These are phyloP conservation scores for Stercorarius parasiticus DNA, from an alignment of 2,113 vertebrate genomes.

Conservation along the genomic window DNA sequence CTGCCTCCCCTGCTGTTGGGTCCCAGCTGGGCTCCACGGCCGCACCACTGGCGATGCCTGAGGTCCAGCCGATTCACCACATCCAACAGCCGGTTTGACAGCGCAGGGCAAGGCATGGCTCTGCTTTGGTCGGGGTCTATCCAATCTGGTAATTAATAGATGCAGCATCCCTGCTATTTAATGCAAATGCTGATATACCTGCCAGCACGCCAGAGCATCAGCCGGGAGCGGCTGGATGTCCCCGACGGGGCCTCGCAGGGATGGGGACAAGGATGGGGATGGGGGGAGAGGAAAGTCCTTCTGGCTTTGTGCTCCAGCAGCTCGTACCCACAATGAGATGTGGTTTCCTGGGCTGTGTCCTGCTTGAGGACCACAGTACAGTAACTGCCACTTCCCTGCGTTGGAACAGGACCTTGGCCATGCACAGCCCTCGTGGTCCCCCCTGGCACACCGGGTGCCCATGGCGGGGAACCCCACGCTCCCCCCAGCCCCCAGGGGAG, in stretches of 20 bases:
- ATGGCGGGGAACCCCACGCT: not conserved
- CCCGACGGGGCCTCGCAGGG: accelerated
- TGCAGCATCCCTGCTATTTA: too few relatives aligned
- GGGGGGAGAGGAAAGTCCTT: not conserved
- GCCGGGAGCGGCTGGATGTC: accelerated
- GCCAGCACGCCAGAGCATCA: accelerated
- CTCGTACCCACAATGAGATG: not conserved
- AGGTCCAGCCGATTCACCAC: not conserved
- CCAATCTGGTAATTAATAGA: not conserved
- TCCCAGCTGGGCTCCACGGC: not conserved
- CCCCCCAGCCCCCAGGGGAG: accelerated
- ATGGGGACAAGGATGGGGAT: not conserved
- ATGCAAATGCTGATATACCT: not conserved
- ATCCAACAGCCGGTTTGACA: not conserved
- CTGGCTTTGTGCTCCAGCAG: not conserved
- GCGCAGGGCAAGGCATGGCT: not conserved
- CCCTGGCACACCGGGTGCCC: not conserved
- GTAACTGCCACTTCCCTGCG: not conserved
- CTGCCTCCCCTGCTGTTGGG: not conserved
- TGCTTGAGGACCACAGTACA: not conserved
- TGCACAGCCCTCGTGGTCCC: not conserved
- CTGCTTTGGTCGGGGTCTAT: not conserved
- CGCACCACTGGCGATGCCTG: accelerated
- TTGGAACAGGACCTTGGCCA: not conserved
- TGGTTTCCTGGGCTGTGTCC: too few relatives aligned